Evolutionary conservation across 2,113 vertebrate species (phyloP).

Genomic region (Cricetomys ansorgei): DNA sequence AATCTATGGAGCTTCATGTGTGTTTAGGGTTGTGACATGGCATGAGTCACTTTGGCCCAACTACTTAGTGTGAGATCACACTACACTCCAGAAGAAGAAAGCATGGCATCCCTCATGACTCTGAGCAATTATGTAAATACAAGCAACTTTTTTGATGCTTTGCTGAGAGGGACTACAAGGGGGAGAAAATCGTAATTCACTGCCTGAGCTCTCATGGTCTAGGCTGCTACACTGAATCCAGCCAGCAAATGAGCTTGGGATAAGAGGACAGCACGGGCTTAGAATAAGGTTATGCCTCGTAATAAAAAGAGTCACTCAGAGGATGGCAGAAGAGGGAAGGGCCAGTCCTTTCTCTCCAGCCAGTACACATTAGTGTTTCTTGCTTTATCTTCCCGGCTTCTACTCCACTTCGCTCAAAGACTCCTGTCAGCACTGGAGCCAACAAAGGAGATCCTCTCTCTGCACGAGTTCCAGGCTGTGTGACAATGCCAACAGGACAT

Average conservation of each 20-base stretch:
- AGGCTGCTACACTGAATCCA: neutral
- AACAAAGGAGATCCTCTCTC: neutral
- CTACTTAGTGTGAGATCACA: neutral
- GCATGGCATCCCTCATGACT: neutral
- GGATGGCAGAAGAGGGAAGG: neutral
- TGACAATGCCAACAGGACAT: too few relatives aligned
- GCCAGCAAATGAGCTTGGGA: neutral
- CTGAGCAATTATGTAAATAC: neutral
- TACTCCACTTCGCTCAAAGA: neutral
- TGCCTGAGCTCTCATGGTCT: neutral
- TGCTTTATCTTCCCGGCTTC: neutral
- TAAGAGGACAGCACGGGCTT: neutral
- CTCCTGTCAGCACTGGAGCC: neutral
- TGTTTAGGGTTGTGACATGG: neutral
- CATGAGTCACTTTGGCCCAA: neutral
- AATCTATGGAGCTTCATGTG: neutral
- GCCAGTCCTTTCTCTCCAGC: neutral
- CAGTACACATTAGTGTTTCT: neutral
- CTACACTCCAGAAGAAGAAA: neutral
- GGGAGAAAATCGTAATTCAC: neutral
- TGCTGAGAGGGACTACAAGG: too few relatives aligned
- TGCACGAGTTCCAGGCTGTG: too few relatives aligned
- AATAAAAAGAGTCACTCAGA: conserved; percentile 7
- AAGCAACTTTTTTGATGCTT: neutral
- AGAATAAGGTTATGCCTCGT: neutral